Evolutionary conservation across 2,888 invertebrate genomes (phyloP).

Genomic region (Lasioglossum malachurum): DNA sequence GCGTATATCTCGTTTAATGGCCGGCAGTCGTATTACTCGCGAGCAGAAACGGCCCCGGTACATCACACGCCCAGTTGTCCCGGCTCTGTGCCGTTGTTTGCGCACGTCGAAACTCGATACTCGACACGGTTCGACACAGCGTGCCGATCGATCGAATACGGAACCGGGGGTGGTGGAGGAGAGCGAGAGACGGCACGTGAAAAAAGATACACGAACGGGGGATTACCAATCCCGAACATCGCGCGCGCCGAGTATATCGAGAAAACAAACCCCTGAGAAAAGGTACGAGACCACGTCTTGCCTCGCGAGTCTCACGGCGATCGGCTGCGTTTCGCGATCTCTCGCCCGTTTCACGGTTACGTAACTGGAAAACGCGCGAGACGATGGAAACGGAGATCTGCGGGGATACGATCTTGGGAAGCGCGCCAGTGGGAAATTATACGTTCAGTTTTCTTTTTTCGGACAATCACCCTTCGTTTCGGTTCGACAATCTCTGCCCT

Average conservation of each 20-base stretch:
- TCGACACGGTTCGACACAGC: slow-evolving; percentile 32
- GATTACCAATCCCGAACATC: slow-evolving; percentile 56
- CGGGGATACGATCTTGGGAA: slow-evolving; percentile 31
- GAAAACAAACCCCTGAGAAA: slow-evolving; percentile 51
- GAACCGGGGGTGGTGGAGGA: background rate
- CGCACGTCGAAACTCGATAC: slow-evolving; percentile 61
- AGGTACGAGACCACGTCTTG: background rate
- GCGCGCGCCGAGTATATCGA: slow-evolving; percentile 32
- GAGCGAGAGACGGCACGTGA: background rate
- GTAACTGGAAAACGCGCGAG: slow-evolving; percentile 43
- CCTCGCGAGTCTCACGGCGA: slow-evolving; percentile 53
- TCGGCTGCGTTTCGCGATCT: slow-evolving; percentile 45
- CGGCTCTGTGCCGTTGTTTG: slow-evolving; percentile 32
- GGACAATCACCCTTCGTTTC: background rate
- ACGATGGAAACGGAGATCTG: background rate
- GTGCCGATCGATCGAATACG: slow-evolving; percentile 42
- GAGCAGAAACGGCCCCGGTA: slow-evolving; percentile 55
- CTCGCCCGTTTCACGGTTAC: slow-evolving; percentile 23
- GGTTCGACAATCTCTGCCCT: background rate
- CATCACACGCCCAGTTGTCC: slow-evolving; percentile 56
- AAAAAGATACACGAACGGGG: slow-evolving; percentile 21
- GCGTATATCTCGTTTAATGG: slow-evolving; percentile 63
- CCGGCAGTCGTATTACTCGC: slow-evolving; percentile 53
- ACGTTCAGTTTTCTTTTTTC: slow-evolving; percentile 15
- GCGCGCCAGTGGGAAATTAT: slow-evolving; percentile 17